phyloP scores from a whole-genome alignment of 2,797 vertebrate genomes.

The Lepilemur ruficaudatus region DNA sequence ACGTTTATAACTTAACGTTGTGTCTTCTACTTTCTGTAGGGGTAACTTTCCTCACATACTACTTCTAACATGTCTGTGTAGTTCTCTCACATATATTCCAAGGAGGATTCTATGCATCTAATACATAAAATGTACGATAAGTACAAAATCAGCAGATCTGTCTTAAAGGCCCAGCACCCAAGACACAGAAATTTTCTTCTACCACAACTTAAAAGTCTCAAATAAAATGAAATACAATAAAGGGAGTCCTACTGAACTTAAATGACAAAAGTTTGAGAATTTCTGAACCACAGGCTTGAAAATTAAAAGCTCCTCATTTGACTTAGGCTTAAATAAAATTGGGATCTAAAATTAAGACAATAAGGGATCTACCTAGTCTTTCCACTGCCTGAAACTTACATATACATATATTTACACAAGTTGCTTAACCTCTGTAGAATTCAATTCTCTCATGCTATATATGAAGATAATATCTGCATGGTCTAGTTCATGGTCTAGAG shows the following conservation, averaged over 20 bases:
- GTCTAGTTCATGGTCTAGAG: background rate
- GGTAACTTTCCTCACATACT: background rate
- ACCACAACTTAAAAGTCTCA: background rate
- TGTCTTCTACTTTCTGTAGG: background rate
- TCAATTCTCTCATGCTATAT: background rate
- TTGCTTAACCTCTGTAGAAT: background rate
- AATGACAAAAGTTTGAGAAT: background rate
- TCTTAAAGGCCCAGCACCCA: background rate
- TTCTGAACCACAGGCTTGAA: conserved; percentile 15
- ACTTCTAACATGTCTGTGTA: background rate
- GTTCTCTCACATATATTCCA: background rate
- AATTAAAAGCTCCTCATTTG: background rate
- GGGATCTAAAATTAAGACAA: background rate
- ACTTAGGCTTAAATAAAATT: background rate
- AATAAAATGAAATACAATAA: conserved; percentile 29
- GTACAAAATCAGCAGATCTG: background rate
- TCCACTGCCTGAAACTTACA: background rate
- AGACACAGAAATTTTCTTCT: background rate
- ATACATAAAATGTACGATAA: background rate
- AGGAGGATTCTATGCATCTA: background rate
- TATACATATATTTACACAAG: background rate
- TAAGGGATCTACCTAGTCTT: background rate
- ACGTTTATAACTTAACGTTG: conserved; percentile 14
- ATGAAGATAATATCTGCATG: background rate
- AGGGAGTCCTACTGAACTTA: background rate